Percentiles rank a stretch among this genome's conserved stretches.
Evolutionary conservation across 2,797 vertebrate genomes (phyloP).

Genomic region (Falco columbarius): DNA sequence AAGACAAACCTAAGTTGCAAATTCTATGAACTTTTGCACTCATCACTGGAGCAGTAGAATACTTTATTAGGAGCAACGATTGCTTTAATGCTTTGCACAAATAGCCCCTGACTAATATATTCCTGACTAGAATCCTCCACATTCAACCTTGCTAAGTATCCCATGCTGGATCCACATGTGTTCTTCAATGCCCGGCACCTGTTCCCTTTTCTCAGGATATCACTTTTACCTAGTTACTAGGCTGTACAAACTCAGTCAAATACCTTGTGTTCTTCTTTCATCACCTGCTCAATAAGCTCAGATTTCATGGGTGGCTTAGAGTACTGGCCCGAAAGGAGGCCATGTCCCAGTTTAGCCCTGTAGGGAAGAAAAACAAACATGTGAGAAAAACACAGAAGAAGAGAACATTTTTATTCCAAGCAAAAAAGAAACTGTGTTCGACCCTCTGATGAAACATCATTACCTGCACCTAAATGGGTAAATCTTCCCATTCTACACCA

Average conservation of each 20-base stretch:
- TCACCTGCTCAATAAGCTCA: constrained; percentile 99
- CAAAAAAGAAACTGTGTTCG: not conserved
- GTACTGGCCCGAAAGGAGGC: constrained; percentile 95
- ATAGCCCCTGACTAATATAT: constrained; percentile 60
- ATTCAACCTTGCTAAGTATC: constrained; percentile 31
- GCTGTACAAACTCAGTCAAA: constrained; percentile 75
- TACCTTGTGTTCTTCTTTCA: constrained; percentile 99
- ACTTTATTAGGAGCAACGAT: not conserved
- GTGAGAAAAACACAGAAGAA: not conserved
- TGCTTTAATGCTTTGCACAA: constrained; percentile 42
- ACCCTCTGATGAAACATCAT: not conserved
- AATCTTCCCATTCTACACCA: not conserved
- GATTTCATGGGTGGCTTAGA: constrained; percentile 97
- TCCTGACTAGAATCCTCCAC: constrained; percentile 20
- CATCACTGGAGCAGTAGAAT: not conserved
- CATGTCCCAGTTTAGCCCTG: constrained; percentile 97
- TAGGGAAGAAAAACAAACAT: constrained; percentile 45
- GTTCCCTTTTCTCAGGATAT: constrained; percentile 35
- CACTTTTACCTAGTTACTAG: constrained; percentile 50
- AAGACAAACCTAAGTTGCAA: not conserved
- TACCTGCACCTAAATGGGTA: not conserved
- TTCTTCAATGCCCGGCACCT: constrained; percentile 3
- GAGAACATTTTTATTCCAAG: not conserved
- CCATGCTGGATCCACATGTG: not conserved
- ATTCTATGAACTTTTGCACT: not conserved